Percentiles rank a stretch among this genome's conserved stretches.
phyloP scores from a whole-genome alignment of 1,140 invertebrate genomes.

The fruit fly (Drosophila melanogaster) region Release_6_plus_ISO1_MT NT_037436.4:11281001-11281500 shows the following conservation, averaged over 20 bases:
- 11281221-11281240: slow-evolving; percentile 32
- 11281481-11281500: too few relatives aligned
- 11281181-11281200: slow-evolving; percentile 54
- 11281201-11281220: slow-evolving; percentile 12
- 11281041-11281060: not conserved
- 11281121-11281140: slow-evolving; percentile 41
- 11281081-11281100: slow-evolving; percentile 1
- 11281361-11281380: too few relatives aligned
- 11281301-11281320: not conserved
- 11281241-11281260: slow-evolving; percentile 43
- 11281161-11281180: slow-evolving; percentile 61
- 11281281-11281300: not conserved
- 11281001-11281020: not conserved
- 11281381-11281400: too few relatives aligned
- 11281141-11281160: slow-evolving; percentile 19
- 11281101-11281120: slow-evolving; percentile 55
- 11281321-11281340: not conserved
- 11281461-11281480: too few relatives aligned
- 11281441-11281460: too few relatives aligned
- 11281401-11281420: too few relatives aligned
- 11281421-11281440: too few relatives aligned
- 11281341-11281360: too few relatives aligned
- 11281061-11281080: not conserved
- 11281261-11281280: slow-evolving; percentile 10
- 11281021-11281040: not conserved